phyloP scores from a whole-genome alignment of 2,113 vertebrate species.

The Pogonocichla stellata region DNA sequence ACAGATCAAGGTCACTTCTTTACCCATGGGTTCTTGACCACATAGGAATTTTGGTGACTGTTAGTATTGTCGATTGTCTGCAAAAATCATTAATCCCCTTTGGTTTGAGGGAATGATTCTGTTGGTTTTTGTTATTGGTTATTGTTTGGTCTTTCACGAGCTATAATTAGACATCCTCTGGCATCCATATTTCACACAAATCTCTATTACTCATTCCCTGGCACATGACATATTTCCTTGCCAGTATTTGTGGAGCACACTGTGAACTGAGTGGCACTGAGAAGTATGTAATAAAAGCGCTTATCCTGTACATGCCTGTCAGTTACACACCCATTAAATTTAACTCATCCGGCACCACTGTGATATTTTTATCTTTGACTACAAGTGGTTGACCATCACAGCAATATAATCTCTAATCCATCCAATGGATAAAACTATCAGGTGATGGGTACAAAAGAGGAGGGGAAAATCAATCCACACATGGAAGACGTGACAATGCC shows the following conservation, averaged over 20 bases:
- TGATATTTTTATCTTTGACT: not conserved
- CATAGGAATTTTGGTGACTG: not conserved
- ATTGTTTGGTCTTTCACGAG: conserved; percentile 5
- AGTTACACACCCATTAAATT: not conserved
- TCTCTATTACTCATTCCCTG: conserved; percentile 50
- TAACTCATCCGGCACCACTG: not conserved
- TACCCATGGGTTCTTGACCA: not conserved
- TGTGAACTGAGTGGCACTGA: conserved; percentile 23
- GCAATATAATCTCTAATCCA: not conserved
- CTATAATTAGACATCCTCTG: conserved; percentile 48
- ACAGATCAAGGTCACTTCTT: not conserved
- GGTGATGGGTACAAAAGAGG: not conserved
- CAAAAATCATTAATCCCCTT: not conserved
- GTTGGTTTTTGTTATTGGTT: not conserved
- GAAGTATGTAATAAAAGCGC: not conserved
- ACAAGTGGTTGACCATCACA: not conserved
- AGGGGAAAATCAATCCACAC: not conserved
- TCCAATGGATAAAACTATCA: not conserved
- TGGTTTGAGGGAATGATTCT: not conserved
- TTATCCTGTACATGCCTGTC: not conserved
- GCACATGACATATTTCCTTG: conserved; percentile 50
- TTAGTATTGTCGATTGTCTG: not conserved
- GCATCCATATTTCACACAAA: conserved; percentile 38
- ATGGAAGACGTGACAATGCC: not conserved
- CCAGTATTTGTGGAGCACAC: conserved; percentile 25